Conservation (phyloP, 2,888 invertebrate species). For the Drosophila leonis region DNA sequence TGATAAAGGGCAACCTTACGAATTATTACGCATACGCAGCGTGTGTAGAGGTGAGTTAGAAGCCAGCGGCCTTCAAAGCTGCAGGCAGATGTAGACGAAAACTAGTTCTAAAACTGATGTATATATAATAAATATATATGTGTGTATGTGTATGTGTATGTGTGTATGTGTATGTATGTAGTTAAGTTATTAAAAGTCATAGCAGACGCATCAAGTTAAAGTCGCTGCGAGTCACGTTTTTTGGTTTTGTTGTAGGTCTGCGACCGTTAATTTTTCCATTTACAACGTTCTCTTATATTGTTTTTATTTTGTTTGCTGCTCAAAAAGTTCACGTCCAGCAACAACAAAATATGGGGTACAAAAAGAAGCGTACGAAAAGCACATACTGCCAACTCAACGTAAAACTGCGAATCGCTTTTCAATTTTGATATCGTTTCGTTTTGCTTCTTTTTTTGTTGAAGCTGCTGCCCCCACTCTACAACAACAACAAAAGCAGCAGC, state of each 20-base stretch:
- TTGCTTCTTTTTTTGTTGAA: slow-evolving; percentile 20
- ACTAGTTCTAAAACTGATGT: slow-evolving; percentile 64
- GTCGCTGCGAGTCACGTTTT: slow-evolving; percentile 73
- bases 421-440: slow-evolving; percentile 35
- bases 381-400: slow-evolving; percentile 72
- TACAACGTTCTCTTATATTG: slow-evolving; percentile 47
- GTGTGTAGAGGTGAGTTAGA: slow-evolving; percentile 27
- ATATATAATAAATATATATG: slow-evolving; percentile 3
- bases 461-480: slow-evolving; percentile 49
- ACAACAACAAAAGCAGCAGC: slow-evolving; percentile 30
- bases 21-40: slow-evolving; percentile 56
- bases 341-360: not conserved
- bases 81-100: slow-evolving; percentile 53
- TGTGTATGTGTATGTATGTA: slow-evolving; percentile 12
- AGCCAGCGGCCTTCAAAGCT: slow-evolving; percentile 47
- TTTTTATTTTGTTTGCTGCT: slow-evolving; percentile 50
- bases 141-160: slow-evolving; percentile 9
- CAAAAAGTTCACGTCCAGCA: slow-evolving; percentile 7
- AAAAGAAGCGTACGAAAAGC: slow-evolving; percentile 60
- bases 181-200: slow-evolving; percentile 21
- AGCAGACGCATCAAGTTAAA: slow-evolving; percentile 53
- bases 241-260: slow-evolving; percentile 69
- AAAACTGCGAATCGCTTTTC: slow-evolving; percentile 33
- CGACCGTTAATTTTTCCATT: slow-evolving; percentile 55
- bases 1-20: slow-evolving; percentile 66